Conservation (phyloP, 1,140 invertebrate species). For the Drosophila saltans region DNA sequence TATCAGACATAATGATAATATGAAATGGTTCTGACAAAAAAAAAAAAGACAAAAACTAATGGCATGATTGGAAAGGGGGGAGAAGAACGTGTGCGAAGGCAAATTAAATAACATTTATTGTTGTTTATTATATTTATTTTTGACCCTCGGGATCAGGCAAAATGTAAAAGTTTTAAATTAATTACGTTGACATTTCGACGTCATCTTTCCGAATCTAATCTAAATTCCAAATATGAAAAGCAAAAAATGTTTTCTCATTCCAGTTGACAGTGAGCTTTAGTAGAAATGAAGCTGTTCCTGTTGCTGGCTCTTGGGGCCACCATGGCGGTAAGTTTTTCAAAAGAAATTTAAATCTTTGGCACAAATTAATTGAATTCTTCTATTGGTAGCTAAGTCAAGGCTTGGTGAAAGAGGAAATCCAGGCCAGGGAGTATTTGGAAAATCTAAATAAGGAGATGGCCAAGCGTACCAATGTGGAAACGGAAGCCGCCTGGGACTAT, state of each 20-base stretch:
- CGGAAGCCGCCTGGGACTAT: constrained; percentile 87
- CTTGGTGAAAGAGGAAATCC: constrained; percentile 84
- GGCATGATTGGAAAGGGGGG: neutral
- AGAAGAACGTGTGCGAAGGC: constrained; percentile 17
- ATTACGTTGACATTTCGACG: constrained; percentile 35
- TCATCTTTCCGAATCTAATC: constrained; percentile 26
- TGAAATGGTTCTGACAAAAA: neutral
- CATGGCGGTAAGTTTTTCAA: constrained; percentile 60
- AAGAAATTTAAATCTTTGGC: too few relatives aligned
- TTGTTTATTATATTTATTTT: neutral
- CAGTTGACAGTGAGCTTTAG: constrained; percentile 36
- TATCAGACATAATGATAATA: neutral
- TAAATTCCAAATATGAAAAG: constrained; percentile 37
- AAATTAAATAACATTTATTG: constrained; percentile 4
- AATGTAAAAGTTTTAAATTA: constrained; percentile 47
- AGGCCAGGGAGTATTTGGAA: constrained; percentile 86
- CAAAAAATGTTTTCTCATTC: constrained; percentile 36
- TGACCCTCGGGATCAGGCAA: constrained; percentile 45
- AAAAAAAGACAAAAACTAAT: neutral
- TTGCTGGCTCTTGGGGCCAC: constrained; percentile 60
- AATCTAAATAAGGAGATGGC: constrained; percentile 85
- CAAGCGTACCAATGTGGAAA: constrained; percentile 85
- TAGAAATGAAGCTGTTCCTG: constrained; percentile 65
- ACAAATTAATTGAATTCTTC: neutral
- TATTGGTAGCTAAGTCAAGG: constrained; percentile 53